These are phyloP conservation scores for Loriculus beryllinus DNA, from an alignment of 2,797 vertebrate genomes.

Conservation along the genomic window DNA sequence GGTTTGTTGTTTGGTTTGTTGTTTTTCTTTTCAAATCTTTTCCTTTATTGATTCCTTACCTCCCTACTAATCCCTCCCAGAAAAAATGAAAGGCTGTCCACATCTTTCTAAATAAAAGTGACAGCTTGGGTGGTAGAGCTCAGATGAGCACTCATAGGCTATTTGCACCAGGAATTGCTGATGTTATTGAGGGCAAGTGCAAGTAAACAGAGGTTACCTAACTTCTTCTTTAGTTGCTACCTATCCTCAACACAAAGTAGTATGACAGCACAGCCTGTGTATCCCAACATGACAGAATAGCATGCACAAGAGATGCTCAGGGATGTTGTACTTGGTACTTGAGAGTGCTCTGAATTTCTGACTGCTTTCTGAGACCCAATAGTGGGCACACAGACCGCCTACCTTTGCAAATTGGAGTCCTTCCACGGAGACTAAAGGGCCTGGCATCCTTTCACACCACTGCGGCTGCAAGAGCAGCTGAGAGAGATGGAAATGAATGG, in stretches of 20 bases:
- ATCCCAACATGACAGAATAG: neutral
- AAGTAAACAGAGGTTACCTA: conserved; percentile 28
- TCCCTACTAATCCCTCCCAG: conserved; percentile 26
- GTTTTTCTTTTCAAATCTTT: conserved; percentile 9
- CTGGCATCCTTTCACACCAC: neutral
- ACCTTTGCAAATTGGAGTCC: neutral
- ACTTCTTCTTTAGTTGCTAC: neutral
- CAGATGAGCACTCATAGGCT: conserved; percentile 20
- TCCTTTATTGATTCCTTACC: conserved; percentile 44
- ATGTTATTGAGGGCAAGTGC: conserved; percentile 35
- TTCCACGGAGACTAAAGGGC: neutral
- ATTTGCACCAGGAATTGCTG: conserved; percentile 6
- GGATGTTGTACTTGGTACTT: neutral
- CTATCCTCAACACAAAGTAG: neutral
- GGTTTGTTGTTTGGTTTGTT: neutral
- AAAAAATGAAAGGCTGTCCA: conserved; percentile 11
- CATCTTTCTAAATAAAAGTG: conserved; percentile 43
- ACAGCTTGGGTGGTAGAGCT: neutral
- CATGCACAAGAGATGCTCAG: neutral
- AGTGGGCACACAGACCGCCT: neutral
- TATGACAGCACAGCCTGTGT: neutral
- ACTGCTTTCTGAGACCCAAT: neutral
- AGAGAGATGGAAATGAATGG: neutral
- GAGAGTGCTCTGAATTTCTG: neutral
- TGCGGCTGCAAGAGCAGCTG: neutral